phyloP scores from a whole-genome alignment of 2,797 vertebrate genomes.

The Protonibea diacanthus region DNA sequence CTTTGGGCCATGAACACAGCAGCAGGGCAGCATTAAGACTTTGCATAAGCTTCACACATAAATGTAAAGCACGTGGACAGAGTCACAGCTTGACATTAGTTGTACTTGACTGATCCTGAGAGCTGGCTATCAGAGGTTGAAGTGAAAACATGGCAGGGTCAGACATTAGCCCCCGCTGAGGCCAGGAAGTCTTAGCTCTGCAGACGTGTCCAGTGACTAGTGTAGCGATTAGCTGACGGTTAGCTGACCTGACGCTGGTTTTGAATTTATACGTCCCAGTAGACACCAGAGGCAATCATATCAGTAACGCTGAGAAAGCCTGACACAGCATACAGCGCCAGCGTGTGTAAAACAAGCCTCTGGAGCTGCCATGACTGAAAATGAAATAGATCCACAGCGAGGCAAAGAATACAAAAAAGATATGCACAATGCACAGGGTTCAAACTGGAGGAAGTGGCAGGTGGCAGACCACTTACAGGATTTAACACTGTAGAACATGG shows the following conservation, averaged over 20 bases:
- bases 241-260: slow-evolving; percentile 71
- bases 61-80: slow-evolving; percentile 33
- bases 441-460: neutral
- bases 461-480: neutral
- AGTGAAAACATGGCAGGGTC: slow-evolving; percentile 58
- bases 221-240: slow-evolving; percentile 68
- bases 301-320: slow-evolving; percentile 71
- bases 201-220: slow-evolving; percentile 53
- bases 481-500: neutral
- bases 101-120: slow-evolving; percentile 51
- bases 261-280: slow-evolving; percentile 68
- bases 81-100: slow-evolving; percentile 35
- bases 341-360: slow-evolving; percentile 76
- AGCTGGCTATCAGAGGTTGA: slow-evolving; percentile 34
- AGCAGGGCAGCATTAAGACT: slow-evolving; percentile 3
- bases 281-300: slow-evolving; percentile 71
- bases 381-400: slow-evolving; percentile 47
- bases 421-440: neutral
- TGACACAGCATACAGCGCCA: slow-evolving; percentile 68
- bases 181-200: slow-evolving; percentile 59
- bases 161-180: slow-evolving; percentile 50
- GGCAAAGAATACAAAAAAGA: slow-evolving; percentile 31
- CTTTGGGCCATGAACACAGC: slow-evolving; percentile 13
- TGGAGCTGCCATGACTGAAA: slow-evolving; percentile 54
- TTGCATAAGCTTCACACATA: slow-evolving; percentile 11